Percentiles rank a stretch among this genome's conserved stretches.
These are phyloP conservation scores for Elysia chlorotica DNA, from an alignment of 1,140 invertebrate species.

Conservation along the genomic window DNA sequence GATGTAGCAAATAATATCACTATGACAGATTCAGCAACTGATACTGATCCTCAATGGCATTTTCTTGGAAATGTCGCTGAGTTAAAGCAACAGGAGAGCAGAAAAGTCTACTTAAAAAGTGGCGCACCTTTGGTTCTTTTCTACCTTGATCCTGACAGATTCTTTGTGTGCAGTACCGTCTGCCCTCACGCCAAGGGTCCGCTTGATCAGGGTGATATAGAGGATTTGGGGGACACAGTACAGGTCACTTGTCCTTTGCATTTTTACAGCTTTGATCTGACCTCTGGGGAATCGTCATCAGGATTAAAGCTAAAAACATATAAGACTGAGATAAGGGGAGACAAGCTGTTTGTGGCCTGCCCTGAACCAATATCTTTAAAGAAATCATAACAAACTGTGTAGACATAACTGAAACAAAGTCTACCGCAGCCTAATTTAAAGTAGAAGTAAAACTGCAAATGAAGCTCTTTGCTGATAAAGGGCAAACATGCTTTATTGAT, in stretches of 20 bases:
- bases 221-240: neutral
- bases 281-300: neutral
- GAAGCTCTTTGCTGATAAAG: no score
- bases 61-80: neutral
- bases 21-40: no score
- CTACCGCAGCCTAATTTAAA: no score
- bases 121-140: conserved; percentile 5
- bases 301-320: neutral
- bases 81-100: conserved; percentile 1
- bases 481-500: no score
- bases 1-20: no score
- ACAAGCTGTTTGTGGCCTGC: neutral
- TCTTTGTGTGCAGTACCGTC: conserved; percentile 2
- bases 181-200: conserved; percentile 13
- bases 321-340: conserved; percentile 8
- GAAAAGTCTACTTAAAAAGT: conserved; percentile 9
- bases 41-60: neutral
- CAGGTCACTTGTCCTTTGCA: conserved; percentile 6
- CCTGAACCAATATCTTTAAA: conserved; percentile 8
- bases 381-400: no score
- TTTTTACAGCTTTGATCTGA: conserved; percentile 17
- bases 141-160: conserved; percentile 6
- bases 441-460: no score
- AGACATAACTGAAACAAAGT: no score
- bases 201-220: conserved; percentile 15